These are phyloP conservation scores for Drosophila biarmipes DNA, from an alignment of 1,140 invertebrate species.

Conservation along the genomic window DNA sequence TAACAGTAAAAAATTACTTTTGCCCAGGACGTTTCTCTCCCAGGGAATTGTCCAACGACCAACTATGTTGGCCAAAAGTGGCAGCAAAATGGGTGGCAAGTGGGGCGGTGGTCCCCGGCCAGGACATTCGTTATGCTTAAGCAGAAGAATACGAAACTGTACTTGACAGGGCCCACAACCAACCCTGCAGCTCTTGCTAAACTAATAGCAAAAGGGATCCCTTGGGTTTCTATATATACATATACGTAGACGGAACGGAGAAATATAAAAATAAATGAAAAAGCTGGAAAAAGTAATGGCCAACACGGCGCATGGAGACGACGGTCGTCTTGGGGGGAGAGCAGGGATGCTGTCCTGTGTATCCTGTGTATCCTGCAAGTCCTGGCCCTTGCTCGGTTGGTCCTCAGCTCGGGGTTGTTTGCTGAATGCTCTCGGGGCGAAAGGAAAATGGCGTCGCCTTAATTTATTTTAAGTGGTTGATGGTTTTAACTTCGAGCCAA, in stretches of 20 bases:
- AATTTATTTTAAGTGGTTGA: slow-evolving; percentile 83
- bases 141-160: slow-evolving; percentile 83
- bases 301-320: slow-evolving; percentile 56
- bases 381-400: slow-evolving; percentile 64
- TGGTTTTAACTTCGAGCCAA: slow-evolving; percentile 75
- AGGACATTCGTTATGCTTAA: slow-evolving; percentile 83
- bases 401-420: slow-evolving; percentile 71
- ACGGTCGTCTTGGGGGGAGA: slow-evolving; percentile 61
- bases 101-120: slow-evolving; percentile 8
- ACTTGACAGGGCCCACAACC: slow-evolving; percentile 69
- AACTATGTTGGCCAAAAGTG: slow-evolving; percentile 49
- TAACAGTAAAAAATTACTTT: slow-evolving; percentile 83
- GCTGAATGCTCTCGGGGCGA: slow-evolving; percentile 54
- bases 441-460: slow-evolving; percentile 83
- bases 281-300: slow-evolving; percentile 76
- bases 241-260: slow-evolving; percentile 12
- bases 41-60: slow-evolving; percentile 56
- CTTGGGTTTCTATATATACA: slow-evolving; percentile 47
- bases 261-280: slow-evolving; percentile 66
- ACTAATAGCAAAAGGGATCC: slow-evolving; percentile 72
- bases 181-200: slow-evolving; percentile 43
- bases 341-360: slow-evolving; percentile 15
- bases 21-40: slow-evolving; percentile 63
- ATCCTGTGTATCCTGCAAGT: slow-evolving; percentile 43
- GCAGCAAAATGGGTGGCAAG: slow-evolving; percentile 3